Base-by-base conservation (phyloP, 2,888 invertebrate species). In the Drosophila quinaria region DNA sequence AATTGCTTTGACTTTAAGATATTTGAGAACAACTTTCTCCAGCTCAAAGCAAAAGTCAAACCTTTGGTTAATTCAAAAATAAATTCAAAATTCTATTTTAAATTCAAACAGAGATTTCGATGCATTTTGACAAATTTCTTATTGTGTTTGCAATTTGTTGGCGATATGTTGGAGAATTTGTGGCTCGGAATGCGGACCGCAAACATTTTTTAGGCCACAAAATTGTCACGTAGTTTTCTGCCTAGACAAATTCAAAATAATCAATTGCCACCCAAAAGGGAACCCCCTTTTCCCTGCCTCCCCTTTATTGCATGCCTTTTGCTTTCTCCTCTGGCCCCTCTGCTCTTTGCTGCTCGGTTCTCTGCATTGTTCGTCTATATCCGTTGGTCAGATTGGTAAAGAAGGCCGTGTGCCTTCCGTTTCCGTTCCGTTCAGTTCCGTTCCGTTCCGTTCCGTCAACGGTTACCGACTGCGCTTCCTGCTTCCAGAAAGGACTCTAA, bases 361-460 rank as follows among this genome's bases (percentile, higher is more conserved):
- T 22, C 22, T 22, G 58, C 17, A 47, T 37, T 61, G 52, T 61
- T 65, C 46, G 37, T 37, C 49, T 47, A 31, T 56, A 42, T 50
- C 42, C 58, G 46, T 63, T 74, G 64, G 66, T 54, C 62, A 46
- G 47, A 62, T 47, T 65, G 63, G 58, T 58, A 47, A 67, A 78
- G 55, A 68, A 67, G 74, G 71, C 58, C 77, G 49, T 74, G 63
- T 70, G 69, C 22, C 65, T 80, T 87, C 86, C 83, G 88, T 67
- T 83, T 83, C 83, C 83, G 82, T 66, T 66, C 22, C 22, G 1
- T 22, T 22, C 22, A 4, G 1, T 22, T 22, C 22, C 22, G 2
- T 22, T 22, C 22, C 22, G 4, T 22, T 22, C 22, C 22, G 22
- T 22, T 22, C 22, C 22, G 22, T 22, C 22, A 46, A 61, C 54